Evolutionary conservation across 1,140 invertebrate species (phyloP), one percentile per base, ranked within the genome.

Genomic region (Hormaphis cornu): DNA sequence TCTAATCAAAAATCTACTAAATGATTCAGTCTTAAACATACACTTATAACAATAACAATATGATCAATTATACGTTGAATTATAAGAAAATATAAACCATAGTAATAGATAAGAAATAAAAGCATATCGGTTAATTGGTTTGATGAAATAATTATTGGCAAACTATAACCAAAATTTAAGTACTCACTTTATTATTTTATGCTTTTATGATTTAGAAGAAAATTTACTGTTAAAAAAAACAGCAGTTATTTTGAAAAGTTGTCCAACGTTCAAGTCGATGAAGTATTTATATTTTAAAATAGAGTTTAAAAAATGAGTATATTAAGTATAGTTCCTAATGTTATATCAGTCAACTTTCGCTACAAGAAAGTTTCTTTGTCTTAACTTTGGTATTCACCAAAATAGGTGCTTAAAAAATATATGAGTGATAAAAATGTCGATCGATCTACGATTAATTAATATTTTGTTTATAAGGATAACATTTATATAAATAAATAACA

Each of bases 11-110:
- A 66, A 66, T 66, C 61, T 66, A 66, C 61, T 48, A 48, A 66
- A 66, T 66, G 44, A 66, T 66, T 66, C 61, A 66, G 61, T 66
- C 61, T 66, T 66, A 66, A 66, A 66, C 26, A 66, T 66, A 66
- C 42, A 66, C 61, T 66, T 66, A 66, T 48, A 66, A 48, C 50
- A 66, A 66, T 66, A 66, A 66, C 42, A 66, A 66, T 61, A 61
- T 61, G 42, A 61, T 46, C 59, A 66, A 66, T 66, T 48, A 58
- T 53, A 40, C 40, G 33, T 66, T 48, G 48, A 48, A 66, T 66
- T 33, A 37, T 37, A 63, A 46, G 16, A 66, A 63, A 14, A 50
- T 35, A 58, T 40, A 46, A 61, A n/a, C n/a, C n/a, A 12, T 46
- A 46, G 12, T 5, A 46, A 28, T n/a, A 53, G 10, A 24, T 48